Percentiles rank a stretch among this genome's conserved stretches.
These are phyloP conservation scores for Drosophila obscura DNA, from an alignment of 1,140 invertebrate species.

Conservation along the genomic window DNA sequence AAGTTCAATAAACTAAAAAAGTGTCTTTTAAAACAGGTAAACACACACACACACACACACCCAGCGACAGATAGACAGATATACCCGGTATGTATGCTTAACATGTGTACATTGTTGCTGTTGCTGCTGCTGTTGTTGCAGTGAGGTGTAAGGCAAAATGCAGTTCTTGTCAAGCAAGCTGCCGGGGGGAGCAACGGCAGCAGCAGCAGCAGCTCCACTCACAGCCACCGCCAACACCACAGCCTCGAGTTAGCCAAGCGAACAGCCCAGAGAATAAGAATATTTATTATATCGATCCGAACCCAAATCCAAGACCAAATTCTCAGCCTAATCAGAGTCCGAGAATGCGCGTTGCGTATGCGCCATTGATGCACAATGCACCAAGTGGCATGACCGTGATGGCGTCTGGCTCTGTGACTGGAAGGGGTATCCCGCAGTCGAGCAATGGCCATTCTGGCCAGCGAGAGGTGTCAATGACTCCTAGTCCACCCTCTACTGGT, in stretches of 20 bases:
- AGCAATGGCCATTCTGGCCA: neutral
- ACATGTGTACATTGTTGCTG: conserved; percentile 42
- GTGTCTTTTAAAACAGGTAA: conserved; percentile 79
- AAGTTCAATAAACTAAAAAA: conserved; percentile 79
- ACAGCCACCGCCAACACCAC: conserved; percentile 3
- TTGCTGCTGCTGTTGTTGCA: conserved; percentile 20
- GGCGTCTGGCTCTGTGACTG: neutral
- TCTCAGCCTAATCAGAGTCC: too few species aligned
- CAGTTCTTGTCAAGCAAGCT: conserved; percentile 75
- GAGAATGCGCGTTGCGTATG: too few species aligned
- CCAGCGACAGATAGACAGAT: conserved; percentile 12
- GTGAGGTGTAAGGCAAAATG: conserved; percentile 64
- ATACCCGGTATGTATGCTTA: conserved; percentile 23
- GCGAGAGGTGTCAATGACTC: conserved; percentile 16
- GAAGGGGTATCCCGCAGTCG: too few species aligned
- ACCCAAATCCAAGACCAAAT: too few species aligned
- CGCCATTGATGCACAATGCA: too few species aligned
- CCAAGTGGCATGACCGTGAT: too few species aligned
- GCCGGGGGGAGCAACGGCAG: neutral
- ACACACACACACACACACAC: conserved; percentile 37
- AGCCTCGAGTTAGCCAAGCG: conserved; percentile 21
- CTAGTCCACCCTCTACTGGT: conserved; percentile 8
- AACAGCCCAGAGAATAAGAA: conserved; percentile 32
- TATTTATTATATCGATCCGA: conserved; percentile 3
- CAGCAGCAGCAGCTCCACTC: neutral